Conservation (phyloP, 2,888 invertebrate genomes). For the Griposia aprilina region DNA sequence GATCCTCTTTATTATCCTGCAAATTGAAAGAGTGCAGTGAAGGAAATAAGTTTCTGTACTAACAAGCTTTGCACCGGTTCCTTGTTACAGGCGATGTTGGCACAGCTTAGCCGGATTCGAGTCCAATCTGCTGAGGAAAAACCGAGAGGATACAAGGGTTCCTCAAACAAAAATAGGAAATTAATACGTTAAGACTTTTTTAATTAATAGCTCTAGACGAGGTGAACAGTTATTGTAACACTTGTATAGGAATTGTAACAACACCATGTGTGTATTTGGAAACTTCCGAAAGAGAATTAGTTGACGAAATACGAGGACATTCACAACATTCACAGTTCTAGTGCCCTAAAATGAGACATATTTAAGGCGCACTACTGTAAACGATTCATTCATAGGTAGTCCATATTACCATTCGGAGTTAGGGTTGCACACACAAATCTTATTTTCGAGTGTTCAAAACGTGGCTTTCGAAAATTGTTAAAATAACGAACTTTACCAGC, state of each 20-base stretch:
- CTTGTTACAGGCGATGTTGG: constrained; percentile 38
- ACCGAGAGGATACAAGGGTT: constrained; percentile 10
- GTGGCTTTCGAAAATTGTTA: too few species aligned
- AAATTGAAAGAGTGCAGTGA: constrained; percentile 39
- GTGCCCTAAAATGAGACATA: not conserved
- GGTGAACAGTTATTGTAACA: not conserved
- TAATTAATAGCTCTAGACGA: too few species aligned
- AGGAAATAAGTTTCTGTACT: constrained; percentile 39
- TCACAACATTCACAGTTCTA: not conserved
- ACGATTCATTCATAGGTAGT: not conserved
- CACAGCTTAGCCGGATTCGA: constrained; percentile 25
- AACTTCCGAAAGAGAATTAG: not conserved
- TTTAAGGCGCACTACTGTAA: not conserved
- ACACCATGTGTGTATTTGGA: too few species aligned
- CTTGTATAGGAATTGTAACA: constrained; percentile 1
- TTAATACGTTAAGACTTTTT: not conserved
- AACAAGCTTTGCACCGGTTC: constrained; percentile 41
- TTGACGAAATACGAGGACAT: not conserved
- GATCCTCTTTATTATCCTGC: constrained; percentile 9
- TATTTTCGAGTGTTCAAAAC: not conserved
- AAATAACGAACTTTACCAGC: too few species aligned
- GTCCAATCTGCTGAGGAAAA: constrained; percentile 26
- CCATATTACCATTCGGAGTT: not conserved
- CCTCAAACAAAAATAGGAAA: constrained; percentile 22
- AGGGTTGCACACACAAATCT: not conserved